Base-by-base conservation (phyloP, 2,888 invertebrate species). In the Microctonus aethiopoides region DNA sequence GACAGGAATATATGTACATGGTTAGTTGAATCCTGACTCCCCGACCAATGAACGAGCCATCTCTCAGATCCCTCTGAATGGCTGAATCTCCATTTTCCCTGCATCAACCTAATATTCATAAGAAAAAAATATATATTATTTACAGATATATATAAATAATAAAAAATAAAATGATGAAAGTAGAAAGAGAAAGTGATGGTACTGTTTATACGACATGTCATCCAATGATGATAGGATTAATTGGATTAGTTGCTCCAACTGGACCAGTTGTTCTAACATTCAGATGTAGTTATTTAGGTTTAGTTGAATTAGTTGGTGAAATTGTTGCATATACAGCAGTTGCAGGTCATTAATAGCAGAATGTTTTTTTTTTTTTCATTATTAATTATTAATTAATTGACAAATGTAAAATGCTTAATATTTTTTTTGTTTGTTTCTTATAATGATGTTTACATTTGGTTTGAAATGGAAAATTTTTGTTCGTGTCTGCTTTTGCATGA, bases 21-120 rank as follows among this genome's bases (percentile, higher is more conserved):
- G n/a, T 39, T 22, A n/a, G 32, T 32, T 26, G 61, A 24, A 20
- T 24, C 41, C 24, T 36, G 26, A 13, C 24, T n/a, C 56, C 56
- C 56, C 56, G 41, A 26, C 22, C 61, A 41, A 61, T 41, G 39
- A 41, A 61, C 24, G 61, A 39, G 61, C 61, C 61, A 61, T 61
- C 61, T 61, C n/a, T n/a, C n/a, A n/a, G n/a, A n/a, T n/a, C n/a
- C n/a, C n/a, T n/a, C n/a, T n/a, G n/a, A n/a, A n/a, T n/a, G n/a
- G n/a, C n/a, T n/a, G n/a, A n/a, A n/a, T n/a, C n/a, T n/a, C n/a
- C n/a, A n/a, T n/a, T n/a, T n/a, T n/a, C n/a, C n/a, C 26, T 56
- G 39, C 39, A 39, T n/a, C 39, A 39, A n/a, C n/a, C n/a, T n/a
- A n/a, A n/a, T n/a, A n/a, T 39, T n/a, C 13, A 39, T 39, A 39